These are phyloP conservation scores for Philaenus spumarius DNA, from an alignment of 1,140 invertebrate genomes.

Conservation along the genomic window DNA sequence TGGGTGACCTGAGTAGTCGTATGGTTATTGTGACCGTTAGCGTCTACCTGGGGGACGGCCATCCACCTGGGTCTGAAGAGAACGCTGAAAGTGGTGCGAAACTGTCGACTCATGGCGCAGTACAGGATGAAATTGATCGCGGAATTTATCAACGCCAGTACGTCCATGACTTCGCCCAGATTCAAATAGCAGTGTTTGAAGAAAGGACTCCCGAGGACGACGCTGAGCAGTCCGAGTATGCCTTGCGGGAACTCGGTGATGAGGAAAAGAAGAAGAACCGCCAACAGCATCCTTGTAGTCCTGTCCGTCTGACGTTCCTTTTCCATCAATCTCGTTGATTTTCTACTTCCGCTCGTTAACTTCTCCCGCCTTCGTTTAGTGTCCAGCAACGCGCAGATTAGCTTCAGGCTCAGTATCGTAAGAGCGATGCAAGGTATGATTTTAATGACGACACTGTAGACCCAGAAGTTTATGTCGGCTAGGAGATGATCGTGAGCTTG, in stretches of 20 bases:
- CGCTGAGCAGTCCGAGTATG: conserved; percentile 69
- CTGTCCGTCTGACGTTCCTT: conserved; percentile 72
- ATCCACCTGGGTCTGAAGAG: conserved; percentile 58
- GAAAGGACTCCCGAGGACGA: conserved; percentile 61
- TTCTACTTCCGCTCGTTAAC: conserved; percentile 40
- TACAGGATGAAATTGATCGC: conserved; percentile 98
- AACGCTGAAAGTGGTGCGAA: conserved; percentile 77
- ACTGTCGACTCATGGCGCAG: conserved; percentile 96
- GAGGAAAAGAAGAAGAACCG: conserved; percentile 83
- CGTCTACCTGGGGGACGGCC: conserved; percentile 44
- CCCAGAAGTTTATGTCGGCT: conserved; percentile 68
- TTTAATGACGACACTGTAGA: conserved; percentile 81
- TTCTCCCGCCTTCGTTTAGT: conserved; percentile 67
- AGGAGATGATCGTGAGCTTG: conserved; percentile 42
- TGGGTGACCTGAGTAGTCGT: conserved; percentile 51
- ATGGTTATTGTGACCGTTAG: conserved; percentile 44
- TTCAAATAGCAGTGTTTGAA: conserved; percentile 68
- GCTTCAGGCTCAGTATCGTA: conserved; percentile 68
- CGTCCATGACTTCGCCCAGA: conserved; percentile 77
- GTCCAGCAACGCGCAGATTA: conserved; percentile 68
- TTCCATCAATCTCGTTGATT: conserved; percentile 44
- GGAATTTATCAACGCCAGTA: conserved; percentile 91
- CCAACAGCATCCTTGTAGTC: conserved; percentile 89
- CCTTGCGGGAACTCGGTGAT: conserved; percentile 81
- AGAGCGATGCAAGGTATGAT: conserved; percentile 74